These are phyloP conservation scores for Clarias pachynema DNA, from an alignment of 2,797 vertebrate species.

Conservation along the genomic window DNA sequence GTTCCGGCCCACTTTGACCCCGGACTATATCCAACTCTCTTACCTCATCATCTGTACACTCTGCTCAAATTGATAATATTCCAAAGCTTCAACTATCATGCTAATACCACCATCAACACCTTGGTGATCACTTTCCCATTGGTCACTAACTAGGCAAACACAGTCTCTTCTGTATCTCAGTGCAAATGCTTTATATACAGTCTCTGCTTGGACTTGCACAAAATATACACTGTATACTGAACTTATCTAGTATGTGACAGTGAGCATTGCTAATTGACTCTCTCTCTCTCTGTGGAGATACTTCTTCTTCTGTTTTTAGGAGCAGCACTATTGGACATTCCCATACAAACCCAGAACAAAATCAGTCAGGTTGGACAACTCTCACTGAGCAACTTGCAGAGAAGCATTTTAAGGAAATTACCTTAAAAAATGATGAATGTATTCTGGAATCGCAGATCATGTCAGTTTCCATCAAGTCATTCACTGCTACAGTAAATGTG, in stretches of 20 bases:
- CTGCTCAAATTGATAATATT: neutral
- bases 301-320: neutral
- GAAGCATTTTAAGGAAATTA: slow-evolving; percentile 22
- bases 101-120: neutral
- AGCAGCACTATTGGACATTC: neutral
- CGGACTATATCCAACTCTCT: neutral
- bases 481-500: slow-evolving; percentile 36
- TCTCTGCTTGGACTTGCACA: no score
- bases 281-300: no score
- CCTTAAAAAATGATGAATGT: slow-evolving; percentile 28
- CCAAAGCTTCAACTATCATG: neutral
- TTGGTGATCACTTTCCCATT: no score
- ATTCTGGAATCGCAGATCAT: slow-evolving; percentile 8
- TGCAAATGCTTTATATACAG: neutral
- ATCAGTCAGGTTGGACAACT: slow-evolving; percentile 18
- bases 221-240: no score
- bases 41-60: neutral
- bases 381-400: slow-evolving; percentile 13
- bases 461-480: slow-evolving; percentile 35
- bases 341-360: slow-evolving; percentile 17
- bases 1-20: no score
- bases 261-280: no score
- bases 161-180: neutral
- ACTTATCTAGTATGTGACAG: no score
- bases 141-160: neutral